Conservation (phyloP, 2,797 vertebrate genomes). For the Harpagifer antarcticus region DNA sequence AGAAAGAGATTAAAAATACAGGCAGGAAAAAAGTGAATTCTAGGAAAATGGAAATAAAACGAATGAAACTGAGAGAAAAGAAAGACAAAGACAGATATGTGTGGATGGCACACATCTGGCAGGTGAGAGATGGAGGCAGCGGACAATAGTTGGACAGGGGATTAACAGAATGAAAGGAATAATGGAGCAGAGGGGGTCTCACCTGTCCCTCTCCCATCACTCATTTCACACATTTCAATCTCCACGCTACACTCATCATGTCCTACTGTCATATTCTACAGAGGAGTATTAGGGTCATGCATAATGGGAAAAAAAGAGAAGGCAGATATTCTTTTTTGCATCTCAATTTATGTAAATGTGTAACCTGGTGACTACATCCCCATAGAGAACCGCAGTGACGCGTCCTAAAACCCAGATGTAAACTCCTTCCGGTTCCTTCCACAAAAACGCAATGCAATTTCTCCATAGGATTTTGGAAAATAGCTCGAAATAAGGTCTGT, state of each 20-base stretch:
- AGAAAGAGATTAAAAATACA: neutral
- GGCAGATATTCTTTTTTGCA: too few species aligned
- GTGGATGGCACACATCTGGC: neutral
- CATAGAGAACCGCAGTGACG: too few species aligned
- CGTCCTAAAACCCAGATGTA: too few species aligned
- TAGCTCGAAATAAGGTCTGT: too few species aligned
- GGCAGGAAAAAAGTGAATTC: neutral
- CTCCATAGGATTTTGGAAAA: too few species aligned
- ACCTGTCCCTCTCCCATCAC: neutral
- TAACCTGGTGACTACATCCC: too few species aligned
- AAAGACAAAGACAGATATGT: too few species aligned
- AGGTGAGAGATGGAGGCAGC: conserved; percentile 43
- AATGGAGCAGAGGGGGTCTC: conserved; percentile 46
- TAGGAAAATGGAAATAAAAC: neutral
- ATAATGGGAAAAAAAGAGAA: too few species aligned
- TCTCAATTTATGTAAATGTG: too few species aligned
- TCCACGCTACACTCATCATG: neutral
- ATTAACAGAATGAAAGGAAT: conserved; percentile 56
- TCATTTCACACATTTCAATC: neutral
- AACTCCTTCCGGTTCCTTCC: too few species aligned
- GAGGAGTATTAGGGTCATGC: too few species aligned
- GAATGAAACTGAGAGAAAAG: neutral
- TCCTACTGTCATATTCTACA: neutral
- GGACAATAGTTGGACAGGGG: conserved; percentile 23
- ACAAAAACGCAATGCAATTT: too few species aligned